Percentiles rank a stretch among this genome's conserved stretches.
Evolutionary conservation across 2,113 vertebrate species (phyloP).

Genomic region (Bubalus kerabau): DNA sequence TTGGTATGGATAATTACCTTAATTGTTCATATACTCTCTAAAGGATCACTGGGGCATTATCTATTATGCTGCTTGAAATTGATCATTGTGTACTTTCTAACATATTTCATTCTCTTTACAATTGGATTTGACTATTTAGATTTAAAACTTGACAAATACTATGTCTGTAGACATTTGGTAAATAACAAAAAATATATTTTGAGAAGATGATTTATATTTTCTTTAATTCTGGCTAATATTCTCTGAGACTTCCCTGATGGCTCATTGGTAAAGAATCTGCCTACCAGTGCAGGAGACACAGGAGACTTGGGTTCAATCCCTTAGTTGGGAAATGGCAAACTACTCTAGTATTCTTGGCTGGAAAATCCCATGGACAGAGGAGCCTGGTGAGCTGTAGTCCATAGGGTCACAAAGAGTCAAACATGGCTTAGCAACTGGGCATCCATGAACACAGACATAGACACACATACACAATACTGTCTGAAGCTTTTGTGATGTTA

Average conservation of each 20-base stretch:
- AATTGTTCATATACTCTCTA: slow-evolving; percentile 47
- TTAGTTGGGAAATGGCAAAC: background rate
- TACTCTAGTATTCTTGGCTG: background rate
- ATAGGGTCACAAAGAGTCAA: background rate
- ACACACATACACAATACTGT: background rate
- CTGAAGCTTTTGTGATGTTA: background rate
- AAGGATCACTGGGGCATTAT: slow-evolving; percentile 32
- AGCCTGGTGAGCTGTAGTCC: background rate
- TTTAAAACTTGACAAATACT: slow-evolving; percentile 36
- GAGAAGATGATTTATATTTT: slow-evolving; percentile 47
- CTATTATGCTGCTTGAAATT: background rate
- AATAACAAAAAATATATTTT: slow-evolving; percentile 40
- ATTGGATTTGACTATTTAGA: slow-evolving; percentile 28
- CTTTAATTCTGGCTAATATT: slow-evolving; percentile 20
- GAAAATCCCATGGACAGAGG: background rate
- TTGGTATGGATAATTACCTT: slow-evolving; percentile 52
- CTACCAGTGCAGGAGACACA: background rate
- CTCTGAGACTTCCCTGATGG: background rate
- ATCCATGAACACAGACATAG: background rate
- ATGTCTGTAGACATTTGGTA: background rate
- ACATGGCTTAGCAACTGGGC: background rate
- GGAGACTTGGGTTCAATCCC: background rate
- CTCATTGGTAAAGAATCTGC: background rate
- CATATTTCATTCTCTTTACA: slow-evolving; percentile 36
- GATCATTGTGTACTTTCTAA: slow-evolving; percentile 24